phyloP scores from a whole-genome alignment of 2,113 vertebrate genomes.

The Hiodon alosoides region DNA sequence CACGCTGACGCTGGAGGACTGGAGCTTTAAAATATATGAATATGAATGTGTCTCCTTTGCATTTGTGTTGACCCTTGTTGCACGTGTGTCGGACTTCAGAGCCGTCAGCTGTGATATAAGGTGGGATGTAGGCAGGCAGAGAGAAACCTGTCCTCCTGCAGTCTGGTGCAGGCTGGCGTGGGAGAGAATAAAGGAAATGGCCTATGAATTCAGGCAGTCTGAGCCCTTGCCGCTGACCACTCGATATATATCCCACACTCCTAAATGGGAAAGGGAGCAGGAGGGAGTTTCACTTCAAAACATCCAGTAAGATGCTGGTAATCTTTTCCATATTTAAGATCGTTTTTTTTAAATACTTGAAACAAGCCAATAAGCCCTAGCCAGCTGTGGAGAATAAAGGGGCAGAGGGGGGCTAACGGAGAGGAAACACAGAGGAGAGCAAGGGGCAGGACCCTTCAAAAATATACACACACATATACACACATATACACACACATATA shows the following conservation, averaged over 20 bases:
- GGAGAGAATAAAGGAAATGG: slow-evolving; percentile 61
- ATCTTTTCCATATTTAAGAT: slow-evolving; percentile 80
- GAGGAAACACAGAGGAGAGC: slow-evolving; percentile 45
- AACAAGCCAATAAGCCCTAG: slow-evolving; percentile 68
- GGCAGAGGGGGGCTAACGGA: slow-evolving; percentile 51
- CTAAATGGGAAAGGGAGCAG: slow-evolving; percentile 43
- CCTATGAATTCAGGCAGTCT: slow-evolving; percentile 59
- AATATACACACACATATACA: slow-evolving; percentile 28
- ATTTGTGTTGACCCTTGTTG: slow-evolving; percentile 2
- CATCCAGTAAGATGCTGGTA: slow-evolving; percentile 67
- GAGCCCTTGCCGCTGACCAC: slow-evolving; percentile 59
- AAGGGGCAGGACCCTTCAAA: slow-evolving; percentile 20
- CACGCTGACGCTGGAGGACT: slow-evolving; percentile 20
- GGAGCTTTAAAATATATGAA: background rate
- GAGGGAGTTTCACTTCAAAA: slow-evolving; percentile 35
- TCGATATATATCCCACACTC: slow-evolving; percentile 64
- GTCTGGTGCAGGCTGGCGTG: slow-evolving; percentile 5
- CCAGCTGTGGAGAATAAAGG: slow-evolving; percentile 75
- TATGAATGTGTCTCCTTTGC: background rate
- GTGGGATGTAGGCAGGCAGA: background rate
- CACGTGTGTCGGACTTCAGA: background rate
- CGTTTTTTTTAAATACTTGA: slow-evolving; percentile 69
- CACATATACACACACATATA: slow-evolving; percentile 6
- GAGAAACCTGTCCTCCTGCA: background rate
- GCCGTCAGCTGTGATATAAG: background rate